phyloP scores from a whole-genome alignment of 2,888 invertebrate genomes.

The Phrixothrix hirtus region DNA sequence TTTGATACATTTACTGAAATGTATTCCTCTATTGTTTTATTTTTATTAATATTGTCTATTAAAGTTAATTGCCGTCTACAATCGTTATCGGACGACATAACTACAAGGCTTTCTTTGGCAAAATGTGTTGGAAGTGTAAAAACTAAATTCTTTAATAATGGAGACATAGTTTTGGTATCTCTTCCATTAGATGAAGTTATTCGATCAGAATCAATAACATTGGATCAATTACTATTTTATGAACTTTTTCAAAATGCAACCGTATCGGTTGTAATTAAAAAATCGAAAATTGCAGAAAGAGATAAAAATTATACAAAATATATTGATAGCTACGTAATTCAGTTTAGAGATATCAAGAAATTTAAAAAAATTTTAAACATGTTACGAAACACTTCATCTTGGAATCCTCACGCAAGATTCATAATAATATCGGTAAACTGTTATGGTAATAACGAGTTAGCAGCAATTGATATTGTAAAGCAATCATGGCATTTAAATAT shows the following conservation, averaged over 20 bases:
- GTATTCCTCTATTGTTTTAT: not conserved
- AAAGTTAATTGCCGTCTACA: not conserved
- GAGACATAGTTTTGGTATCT: slow-evolving; percentile 15
- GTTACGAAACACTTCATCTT: slow-evolving; percentile 21
- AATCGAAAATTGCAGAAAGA: not conserved
- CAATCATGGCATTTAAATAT: not conserved
- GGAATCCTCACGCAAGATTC: slow-evolving; percentile 37
- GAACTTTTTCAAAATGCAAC: not conserved
- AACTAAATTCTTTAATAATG: slow-evolving; percentile 7
- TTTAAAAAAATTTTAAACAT: slow-evolving; percentile 17
- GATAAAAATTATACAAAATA: not conserved
- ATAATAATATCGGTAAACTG: slow-evolving; percentile 36
- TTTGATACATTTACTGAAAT: not conserved
- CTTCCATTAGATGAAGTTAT: not conserved
- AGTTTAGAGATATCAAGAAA: slow-evolving; percentile 21
- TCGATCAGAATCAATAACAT: not conserved
- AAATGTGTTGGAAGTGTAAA: slow-evolving; percentile 16
- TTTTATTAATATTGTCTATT: not conserved
- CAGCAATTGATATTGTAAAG: not conserved
- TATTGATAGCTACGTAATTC: not conserved
- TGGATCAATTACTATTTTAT: not conserved
- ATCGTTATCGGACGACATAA: slow-evolving; percentile 17
- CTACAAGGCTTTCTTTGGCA: slow-evolving; percentile 17
- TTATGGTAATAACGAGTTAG: slow-evolving; percentile 19
- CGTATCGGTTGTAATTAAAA: not conserved